phyloP scores from a whole-genome alignment of 2,113 vertebrate species.

The Poecile atricapillus region DNA sequence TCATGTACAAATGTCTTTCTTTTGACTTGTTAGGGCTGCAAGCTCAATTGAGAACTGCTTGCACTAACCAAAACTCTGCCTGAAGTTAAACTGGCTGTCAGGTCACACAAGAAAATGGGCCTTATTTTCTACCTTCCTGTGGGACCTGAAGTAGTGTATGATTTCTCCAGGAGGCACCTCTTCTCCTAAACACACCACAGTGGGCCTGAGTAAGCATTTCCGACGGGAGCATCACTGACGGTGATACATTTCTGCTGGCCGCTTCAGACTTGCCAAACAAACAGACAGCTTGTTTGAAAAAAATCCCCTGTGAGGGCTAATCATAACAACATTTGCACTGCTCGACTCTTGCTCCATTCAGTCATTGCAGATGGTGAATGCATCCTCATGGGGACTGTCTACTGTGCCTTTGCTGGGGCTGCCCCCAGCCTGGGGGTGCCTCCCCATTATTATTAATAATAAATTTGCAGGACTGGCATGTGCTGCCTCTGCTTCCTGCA shows the following conservation, averaged over 20 bases:
- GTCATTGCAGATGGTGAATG: neutral
- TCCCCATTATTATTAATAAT: neutral
- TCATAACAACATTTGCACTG: neutral
- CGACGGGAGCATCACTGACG: neutral
- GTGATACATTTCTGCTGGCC: neutral
- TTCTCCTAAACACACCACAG: neutral
- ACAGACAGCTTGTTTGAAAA: neutral
- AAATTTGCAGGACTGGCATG: neutral
- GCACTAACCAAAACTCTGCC: neutral
- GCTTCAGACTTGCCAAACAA: neutral
- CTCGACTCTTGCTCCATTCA: neutral
- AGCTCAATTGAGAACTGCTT: neutral
- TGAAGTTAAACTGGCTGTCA: neutral
- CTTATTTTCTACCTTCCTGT: neutral
- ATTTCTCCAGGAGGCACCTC: neutral
- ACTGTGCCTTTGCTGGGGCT: neutral
- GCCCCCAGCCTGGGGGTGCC: neutral
- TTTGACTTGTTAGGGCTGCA: neutral
- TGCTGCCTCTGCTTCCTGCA: neutral
- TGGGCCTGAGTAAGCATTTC: neutral
- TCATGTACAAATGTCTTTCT: neutral
- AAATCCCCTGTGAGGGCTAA: neutral
- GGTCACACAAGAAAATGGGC: neutral
- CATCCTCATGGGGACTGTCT: fast-evolving
- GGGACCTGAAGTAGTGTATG: neutral